Conservation (phyloP, 2,888 invertebrate species). For the Amphipoea oculea region DNA sequence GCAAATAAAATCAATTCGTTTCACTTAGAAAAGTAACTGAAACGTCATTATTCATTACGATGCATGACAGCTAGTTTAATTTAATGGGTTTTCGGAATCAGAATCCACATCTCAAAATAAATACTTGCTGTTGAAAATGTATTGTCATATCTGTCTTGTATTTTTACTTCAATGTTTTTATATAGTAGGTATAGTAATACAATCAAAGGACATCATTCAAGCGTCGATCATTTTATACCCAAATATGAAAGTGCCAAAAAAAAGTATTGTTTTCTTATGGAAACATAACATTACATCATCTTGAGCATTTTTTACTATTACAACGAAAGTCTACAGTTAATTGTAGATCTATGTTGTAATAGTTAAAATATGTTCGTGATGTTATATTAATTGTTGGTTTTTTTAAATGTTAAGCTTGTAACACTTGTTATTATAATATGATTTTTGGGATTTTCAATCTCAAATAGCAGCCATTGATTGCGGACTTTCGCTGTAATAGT, state of each 20-base stretch:
- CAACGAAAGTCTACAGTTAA: too few relatives aligned
- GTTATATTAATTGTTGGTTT: too few relatives aligned
- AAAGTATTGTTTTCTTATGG: too few relatives aligned
- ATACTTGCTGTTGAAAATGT: conserved; percentile 24
- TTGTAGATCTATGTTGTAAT: too few relatives aligned
- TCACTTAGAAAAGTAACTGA: conserved; percentile 10
- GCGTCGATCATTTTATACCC: not conserved
- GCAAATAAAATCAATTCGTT: conserved; percentile 21
- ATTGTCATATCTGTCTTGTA: conserved; percentile 11
- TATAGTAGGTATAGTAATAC: conserved; percentile 16
- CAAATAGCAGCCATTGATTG: too few relatives aligned
- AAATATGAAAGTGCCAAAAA: not conserved
- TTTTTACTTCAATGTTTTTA: conserved; percentile 20
- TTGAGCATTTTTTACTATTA: too few relatives aligned
- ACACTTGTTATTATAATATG: too few relatives aligned
- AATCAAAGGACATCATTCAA: not conserved
- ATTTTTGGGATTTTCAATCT: too few relatives aligned
- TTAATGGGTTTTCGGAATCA: conserved; percentile 9
- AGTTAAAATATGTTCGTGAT: too few relatives aligned
- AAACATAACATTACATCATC: too few relatives aligned
- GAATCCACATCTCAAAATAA: not conserved
- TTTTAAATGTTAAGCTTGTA: too few relatives aligned
- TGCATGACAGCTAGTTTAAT: not conserved
- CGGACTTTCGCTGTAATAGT: too few relatives aligned
- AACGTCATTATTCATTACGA: not conserved